phyloP scores from a whole-genome alignment of 2,797 vertebrate genomes.

The Phoebastria nigripes region DNA sequence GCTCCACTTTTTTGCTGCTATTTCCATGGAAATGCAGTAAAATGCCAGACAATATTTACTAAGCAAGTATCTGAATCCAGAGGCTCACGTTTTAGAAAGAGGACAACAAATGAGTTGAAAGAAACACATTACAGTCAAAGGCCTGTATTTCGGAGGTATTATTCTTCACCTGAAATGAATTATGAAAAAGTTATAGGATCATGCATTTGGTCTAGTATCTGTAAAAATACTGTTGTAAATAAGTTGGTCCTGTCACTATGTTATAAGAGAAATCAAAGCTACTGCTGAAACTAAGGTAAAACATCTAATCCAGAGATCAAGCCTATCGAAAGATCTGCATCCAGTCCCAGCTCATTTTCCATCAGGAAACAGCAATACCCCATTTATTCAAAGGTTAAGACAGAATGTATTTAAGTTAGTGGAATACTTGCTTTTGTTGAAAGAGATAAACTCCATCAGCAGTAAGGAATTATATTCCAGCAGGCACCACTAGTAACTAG shows the following conservation, averaged over 20 bases:
- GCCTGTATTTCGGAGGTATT: background rate
- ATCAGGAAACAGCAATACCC: background rate
- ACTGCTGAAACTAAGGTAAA: background rate
- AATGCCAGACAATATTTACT: constrained; percentile 8
- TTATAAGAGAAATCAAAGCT: background rate
- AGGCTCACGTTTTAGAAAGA: background rate
- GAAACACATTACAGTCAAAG: background rate
- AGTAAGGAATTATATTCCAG: background rate
- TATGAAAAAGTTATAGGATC: background rate
- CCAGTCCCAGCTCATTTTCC: background rate
- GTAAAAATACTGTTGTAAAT: background rate
- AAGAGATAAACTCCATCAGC: background rate
- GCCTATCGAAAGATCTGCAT: background rate
- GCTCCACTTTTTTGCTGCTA: background rate
- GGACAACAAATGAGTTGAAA: background rate
- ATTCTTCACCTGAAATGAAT: background rate
- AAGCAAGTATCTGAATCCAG: background rate
- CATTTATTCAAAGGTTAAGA: background rate
- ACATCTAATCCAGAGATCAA: background rate
- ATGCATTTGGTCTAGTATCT: background rate
- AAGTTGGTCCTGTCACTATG: background rate
- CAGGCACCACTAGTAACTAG: background rate
- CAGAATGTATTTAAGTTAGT: background rate
- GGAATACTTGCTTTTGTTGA: background rate
- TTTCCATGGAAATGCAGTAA: background rate